phyloP scores from a whole-genome alignment of 2,113 vertebrate genomes.

The zebrafish (Danio rerio) region DNA sequence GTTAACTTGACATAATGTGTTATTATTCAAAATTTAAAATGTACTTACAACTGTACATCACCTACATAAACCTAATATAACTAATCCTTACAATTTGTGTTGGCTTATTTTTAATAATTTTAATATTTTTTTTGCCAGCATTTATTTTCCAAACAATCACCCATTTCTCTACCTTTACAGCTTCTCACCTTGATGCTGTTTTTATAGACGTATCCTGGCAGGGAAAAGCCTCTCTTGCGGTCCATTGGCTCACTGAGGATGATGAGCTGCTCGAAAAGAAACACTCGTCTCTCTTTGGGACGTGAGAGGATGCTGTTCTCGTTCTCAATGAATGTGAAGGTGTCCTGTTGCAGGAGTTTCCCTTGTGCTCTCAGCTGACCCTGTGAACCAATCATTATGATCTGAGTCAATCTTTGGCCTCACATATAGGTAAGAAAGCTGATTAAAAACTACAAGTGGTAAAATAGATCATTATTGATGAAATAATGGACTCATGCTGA shows the following conservation, averaged over 20 bases:
- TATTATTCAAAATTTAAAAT: too few species aligned
- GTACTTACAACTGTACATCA: too few species aligned
- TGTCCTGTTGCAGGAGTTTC: slow-evolving; percentile 89
- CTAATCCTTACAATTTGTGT: too few species aligned
- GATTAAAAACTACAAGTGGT: background rate
- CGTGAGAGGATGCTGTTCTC: slow-evolving; percentile 78
- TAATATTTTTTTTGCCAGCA: too few species aligned
- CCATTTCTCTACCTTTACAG: background rate
- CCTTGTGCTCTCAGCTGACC: slow-evolving; percentile 90
- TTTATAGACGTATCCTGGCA: slow-evolving; percentile 87
- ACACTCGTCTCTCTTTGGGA: slow-evolving; percentile 83
- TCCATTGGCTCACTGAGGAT: slow-evolving; percentile 91
- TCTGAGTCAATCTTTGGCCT: background rate
- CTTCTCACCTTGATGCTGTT: slow-evolving; percentile 87
- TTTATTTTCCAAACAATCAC: background rate
- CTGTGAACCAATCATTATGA: slow-evolving; percentile 62
- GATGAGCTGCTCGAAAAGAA: slow-evolving; percentile 90
- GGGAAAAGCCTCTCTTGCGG: slow-evolving; percentile 82
- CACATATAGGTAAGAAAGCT: background rate
- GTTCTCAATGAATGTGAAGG: slow-evolving; percentile 84
- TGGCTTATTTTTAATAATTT: too few species aligned
- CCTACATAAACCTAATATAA: too few species aligned
- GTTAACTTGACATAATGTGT: too few species aligned
- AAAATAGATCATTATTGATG: background rate
- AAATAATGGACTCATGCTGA: too few species aligned